Evolutionary conservation across 2,888 invertebrate genomes (phyloP).

Genomic region (Hirtodrosophila confusa): DNA sequence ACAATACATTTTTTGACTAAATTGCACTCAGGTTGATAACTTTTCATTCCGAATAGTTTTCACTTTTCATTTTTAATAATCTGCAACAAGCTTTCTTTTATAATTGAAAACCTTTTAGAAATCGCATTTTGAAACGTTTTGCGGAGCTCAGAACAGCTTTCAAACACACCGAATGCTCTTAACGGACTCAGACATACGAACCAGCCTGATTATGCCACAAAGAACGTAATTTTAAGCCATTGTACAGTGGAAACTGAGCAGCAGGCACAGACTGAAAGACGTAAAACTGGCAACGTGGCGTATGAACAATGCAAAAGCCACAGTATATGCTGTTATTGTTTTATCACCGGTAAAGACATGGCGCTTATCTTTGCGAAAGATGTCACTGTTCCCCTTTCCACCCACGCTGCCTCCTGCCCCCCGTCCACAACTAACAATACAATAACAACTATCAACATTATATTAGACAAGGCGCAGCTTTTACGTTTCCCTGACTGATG

Average conservation of each 20-base stretch:
- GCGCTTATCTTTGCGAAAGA: constrained; percentile 69
- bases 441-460: constrained; percentile 20
- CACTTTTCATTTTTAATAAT: too few relatives aligned
- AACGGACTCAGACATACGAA: too few relatives aligned
- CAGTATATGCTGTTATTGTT: constrained; percentile 63
- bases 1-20: too few relatives aligned
- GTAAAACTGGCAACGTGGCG: constrained; percentile 63
- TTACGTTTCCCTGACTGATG: constrained; percentile 36
- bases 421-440: neutral
- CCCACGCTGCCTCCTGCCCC: constrained; percentile 9
- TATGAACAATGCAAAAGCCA: constrained; percentile 71
- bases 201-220: too few relatives aligned
- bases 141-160: too few relatives aligned
- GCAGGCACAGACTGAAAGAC: constrained; percentile 24
- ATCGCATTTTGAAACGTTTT: too few relatives aligned
- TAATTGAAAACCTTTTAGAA: too few relatives aligned
- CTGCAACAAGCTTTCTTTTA: too few relatives aligned
- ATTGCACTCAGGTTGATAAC: too few relatives aligned
- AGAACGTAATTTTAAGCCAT: too few relatives aligned
- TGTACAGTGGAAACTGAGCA: neutral
- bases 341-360: constrained; percentile 61
- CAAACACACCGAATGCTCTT: too few relatives aligned
- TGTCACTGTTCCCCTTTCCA: constrained; percentile 45
- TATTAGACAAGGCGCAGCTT: constrained; percentile 34
- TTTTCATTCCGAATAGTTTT: too few relatives aligned